phyloP scores from a whole-genome alignment of 1,140 invertebrate genomes.

The Lordiphosa collinella region DNA sequence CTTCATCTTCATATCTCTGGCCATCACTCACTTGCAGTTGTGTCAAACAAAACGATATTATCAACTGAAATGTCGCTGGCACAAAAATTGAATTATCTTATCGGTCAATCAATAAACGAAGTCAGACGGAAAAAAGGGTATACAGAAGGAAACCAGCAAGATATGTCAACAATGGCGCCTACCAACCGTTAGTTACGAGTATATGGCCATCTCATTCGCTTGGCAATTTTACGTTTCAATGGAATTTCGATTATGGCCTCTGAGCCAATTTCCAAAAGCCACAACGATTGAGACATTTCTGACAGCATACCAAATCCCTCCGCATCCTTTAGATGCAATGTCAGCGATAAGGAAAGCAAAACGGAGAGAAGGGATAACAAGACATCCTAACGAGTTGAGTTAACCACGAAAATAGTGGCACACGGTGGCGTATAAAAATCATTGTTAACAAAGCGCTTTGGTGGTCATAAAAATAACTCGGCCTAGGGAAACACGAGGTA shows the following conservation, averaged over 20 bases:
- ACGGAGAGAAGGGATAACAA: conserved; percentile 40
- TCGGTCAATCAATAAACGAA: conserved; percentile 30
- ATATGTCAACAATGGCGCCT: conserved; percentile 46
- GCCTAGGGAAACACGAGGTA: conserved; percentile 11
- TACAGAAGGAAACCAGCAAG: conserved; percentile 1
- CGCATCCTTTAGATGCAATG: conserved; percentile 51
- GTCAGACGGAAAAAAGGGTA: conserved; percentile 19
- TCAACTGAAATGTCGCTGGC: conserved; percentile 25
- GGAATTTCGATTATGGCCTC: conserved; percentile 66
- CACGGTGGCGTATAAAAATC: conserved; percentile 59
- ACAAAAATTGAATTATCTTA: conserved; percentile 29
- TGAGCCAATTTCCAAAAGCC: conserved; percentile 64
- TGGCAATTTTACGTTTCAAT: conserved; percentile 69
- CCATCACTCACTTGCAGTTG: conserved; percentile 14
- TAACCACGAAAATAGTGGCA: conserved; percentile 59
- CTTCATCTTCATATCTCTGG: neutral
- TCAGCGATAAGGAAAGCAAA: conserved; percentile 42
- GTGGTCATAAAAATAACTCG: conserved; percentile 65
- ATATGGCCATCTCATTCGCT: conserved; percentile 12
- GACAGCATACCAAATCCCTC: conserved; percentile 45
- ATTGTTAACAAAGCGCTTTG: conserved; percentile 75
- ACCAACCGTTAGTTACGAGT: conserved; percentile 18
- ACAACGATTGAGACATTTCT: conserved; percentile 65
- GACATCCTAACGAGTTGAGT: conserved; percentile 60
- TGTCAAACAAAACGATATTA: conserved; percentile 19